Percentiles rank a stretch among this genome's conserved stretches.
phyloP scores from a whole-genome alignment of 2,888 invertebrate species.

The Drosophila quinaria region DNA sequence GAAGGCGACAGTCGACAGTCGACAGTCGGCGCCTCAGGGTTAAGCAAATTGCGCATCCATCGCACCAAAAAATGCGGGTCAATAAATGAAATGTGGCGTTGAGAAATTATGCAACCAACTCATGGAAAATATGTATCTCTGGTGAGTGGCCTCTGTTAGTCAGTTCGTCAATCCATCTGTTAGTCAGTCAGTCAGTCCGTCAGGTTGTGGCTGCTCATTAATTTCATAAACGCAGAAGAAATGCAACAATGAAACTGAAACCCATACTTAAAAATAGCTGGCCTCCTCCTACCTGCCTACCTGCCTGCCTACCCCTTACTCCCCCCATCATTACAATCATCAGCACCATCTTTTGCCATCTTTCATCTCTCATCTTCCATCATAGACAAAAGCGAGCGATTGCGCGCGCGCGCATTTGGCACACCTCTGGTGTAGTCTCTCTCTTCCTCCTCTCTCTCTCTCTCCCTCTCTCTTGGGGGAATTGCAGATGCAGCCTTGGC shows the following conservation, averaged over 20 bases:
- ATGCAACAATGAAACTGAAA: slow-evolving; percentile 82
- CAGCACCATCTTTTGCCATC: slow-evolving; percentile 9
- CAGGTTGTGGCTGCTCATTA: slow-evolving; percentile 65
- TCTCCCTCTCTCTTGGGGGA: slow-evolving; percentile 9
- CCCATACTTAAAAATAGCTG: slow-evolving; percentile 80
- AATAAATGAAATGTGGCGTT: slow-evolving; percentile 66
- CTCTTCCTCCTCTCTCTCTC: background rate
- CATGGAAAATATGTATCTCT: background rate
- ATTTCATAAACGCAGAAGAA: slow-evolving; percentile 80
- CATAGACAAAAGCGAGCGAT: slow-evolving; percentile 56
- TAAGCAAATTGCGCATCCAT: slow-evolving; percentile 61
- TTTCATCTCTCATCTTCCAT: slow-evolving; percentile 25
- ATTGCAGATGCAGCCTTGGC: slow-evolving; percentile 61
- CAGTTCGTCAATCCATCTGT: background rate
- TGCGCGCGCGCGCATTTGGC: slow-evolving; percentile 60
- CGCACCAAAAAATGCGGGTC: slow-evolving; percentile 71
- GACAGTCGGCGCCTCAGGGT: slow-evolving; percentile 64
- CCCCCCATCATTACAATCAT: slow-evolving; percentile 3
- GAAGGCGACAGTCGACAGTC: slow-evolving; percentile 41
- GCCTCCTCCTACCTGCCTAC: slow-evolving; percentile 35
- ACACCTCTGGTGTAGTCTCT: slow-evolving; percentile 48
- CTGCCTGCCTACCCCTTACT: slow-evolving; percentile 5
- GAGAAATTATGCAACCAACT: slow-evolving; percentile 65
- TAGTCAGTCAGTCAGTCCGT: background rate
- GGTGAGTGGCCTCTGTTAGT: slow-evolving; percentile 30